Conservation (phyloP, 2,888 invertebrate genomes). For the Drosophila merina region DNA sequence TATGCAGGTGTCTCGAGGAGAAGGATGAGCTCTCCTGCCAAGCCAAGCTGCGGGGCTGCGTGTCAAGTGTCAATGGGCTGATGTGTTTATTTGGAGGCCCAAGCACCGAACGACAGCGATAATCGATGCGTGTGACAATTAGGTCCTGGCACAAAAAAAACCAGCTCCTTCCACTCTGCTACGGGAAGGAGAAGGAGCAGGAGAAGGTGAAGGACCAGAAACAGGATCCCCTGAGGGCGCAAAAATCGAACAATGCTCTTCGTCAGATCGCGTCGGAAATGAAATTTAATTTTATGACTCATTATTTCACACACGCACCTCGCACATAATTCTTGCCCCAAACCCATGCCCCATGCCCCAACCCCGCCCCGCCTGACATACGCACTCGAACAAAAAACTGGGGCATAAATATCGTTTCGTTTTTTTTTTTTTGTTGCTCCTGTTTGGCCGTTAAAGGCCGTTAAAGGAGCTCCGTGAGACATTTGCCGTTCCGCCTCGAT, state of each 20-base stretch:
- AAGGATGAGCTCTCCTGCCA: constrained; percentile 8
- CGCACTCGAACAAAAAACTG: constrained; percentile 14
- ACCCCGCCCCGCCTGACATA: background rate
- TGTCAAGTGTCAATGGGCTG: constrained; percentile 59
- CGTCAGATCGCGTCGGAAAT: constrained; percentile 32
- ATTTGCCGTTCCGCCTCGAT: constrained; percentile 42
- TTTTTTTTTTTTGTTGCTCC: constrained; percentile 12
- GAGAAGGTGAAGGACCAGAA: background rate
- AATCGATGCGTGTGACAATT: constrained; percentile 59
- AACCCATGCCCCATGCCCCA: background rate
- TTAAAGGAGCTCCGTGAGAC: constrained; percentile 73
- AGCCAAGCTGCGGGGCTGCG: constrained; percentile 43
- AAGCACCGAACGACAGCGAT: constrained; percentile 17
- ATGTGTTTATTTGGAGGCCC: constrained; percentile 65
- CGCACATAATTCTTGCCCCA: background rate
- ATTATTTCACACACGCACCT: constrained; percentile 63
- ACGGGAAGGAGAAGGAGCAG: background rate
- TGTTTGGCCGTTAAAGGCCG: constrained; percentile 18
- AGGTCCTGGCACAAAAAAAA: constrained; percentile 37
- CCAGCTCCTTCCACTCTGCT: background rate
- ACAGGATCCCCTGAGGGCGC: background rate
- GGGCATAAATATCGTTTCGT: constrained; percentile 47
- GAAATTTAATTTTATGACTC: constrained; percentile 72
- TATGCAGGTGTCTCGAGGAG: constrained; percentile 18
- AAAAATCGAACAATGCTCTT: constrained; percentile 32